Conservation (phyloP, 1,140 invertebrate genomes). For the Pygmarrhopalites habei region DNA sequence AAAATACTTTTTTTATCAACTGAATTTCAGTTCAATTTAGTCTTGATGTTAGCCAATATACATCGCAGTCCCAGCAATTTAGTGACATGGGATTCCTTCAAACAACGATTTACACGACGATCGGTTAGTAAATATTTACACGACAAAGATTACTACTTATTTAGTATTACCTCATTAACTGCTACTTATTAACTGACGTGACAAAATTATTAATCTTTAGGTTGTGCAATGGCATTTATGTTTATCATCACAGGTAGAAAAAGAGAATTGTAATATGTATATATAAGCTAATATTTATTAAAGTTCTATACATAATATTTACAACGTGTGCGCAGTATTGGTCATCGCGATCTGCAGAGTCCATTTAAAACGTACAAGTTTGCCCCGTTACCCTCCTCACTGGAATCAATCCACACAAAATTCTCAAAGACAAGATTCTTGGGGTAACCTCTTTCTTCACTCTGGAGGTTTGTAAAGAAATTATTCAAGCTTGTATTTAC, state of each 20-base stretch:
- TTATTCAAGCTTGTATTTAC: too few species aligned
- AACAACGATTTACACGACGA: conserved; percentile 47
- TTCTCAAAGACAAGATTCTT: conserved; percentile 22
- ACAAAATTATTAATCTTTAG: too few species aligned
- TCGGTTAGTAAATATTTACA: too few species aligned
- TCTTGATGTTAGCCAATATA: conserved; percentile 38
- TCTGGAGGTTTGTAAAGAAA: conserved; percentile 16
- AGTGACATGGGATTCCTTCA: conserved; percentile 46
- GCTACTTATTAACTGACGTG: too few species aligned
- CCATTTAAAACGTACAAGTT: conserved; percentile 44
- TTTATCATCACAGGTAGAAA: conserved; percentile 46
- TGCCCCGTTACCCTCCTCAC: conserved; percentile 38
- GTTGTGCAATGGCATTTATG: conserved; percentile 48
- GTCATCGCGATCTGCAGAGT: conserved; percentile 47
- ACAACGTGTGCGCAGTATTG: too few species aligned
- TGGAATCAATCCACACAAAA: conserved; percentile 9
- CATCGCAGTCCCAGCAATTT: conserved; percentile 40
- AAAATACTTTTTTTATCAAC: background rate
- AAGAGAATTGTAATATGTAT: too few species aligned
- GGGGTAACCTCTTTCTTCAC: conserved; percentile 32
- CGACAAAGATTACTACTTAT: too few species aligned
- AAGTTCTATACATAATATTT: too few species aligned
- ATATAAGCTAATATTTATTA: too few species aligned
- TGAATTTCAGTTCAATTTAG: conserved; percentile 17
- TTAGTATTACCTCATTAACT: too few species aligned